Percentiles rank a stretch among this genome's conserved stretches.
These are phyloP conservation scores for Branchinecta lynchi DNA, from an alignment of 1,140 invertebrate species.

Conservation along the genomic window DNA sequence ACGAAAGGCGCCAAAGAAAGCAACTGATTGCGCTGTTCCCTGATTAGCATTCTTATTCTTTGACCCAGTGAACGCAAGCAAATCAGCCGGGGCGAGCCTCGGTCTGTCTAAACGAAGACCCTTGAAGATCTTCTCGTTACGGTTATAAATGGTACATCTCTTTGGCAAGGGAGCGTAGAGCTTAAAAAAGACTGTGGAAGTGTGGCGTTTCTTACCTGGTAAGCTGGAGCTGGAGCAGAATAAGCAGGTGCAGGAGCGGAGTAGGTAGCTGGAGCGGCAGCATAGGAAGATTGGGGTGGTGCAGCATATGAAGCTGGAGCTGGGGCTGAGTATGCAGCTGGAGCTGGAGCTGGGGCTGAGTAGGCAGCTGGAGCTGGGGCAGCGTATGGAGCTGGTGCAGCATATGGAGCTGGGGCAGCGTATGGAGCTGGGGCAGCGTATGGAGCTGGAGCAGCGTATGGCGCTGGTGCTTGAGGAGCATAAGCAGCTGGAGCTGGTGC, in stretches of 20 bases:
- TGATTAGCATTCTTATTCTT: too few species aligned
- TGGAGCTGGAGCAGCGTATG: neutral
- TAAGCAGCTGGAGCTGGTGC: neutral
- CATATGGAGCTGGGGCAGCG: neutral
- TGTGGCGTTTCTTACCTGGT: too few species aligned
- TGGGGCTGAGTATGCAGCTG: neutral
- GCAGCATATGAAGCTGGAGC: neutral
- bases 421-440: neutral
- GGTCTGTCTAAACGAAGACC: too few species aligned
- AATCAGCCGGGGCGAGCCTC: too few species aligned
- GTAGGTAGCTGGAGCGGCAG: neutral
- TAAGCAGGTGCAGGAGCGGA: neutral
- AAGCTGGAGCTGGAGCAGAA: too few species aligned
- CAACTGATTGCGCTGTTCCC: too few species aligned
- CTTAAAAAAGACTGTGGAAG: too few species aligned
- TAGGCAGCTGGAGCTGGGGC: neutral
- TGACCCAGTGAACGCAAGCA: too few species aligned
- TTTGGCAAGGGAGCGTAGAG: too few species aligned
- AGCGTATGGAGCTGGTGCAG: neutral
- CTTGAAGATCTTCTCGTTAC: too few species aligned
- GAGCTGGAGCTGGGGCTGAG: neutral
- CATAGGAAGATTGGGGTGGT: neutral
- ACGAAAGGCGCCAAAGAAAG: too few species aligned
- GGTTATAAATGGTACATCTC: too few species aligned
- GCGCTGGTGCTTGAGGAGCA: neutral